Conservation (phyloP, 2,113 vertebrate genomes). For the Proteles cristata region DNA sequence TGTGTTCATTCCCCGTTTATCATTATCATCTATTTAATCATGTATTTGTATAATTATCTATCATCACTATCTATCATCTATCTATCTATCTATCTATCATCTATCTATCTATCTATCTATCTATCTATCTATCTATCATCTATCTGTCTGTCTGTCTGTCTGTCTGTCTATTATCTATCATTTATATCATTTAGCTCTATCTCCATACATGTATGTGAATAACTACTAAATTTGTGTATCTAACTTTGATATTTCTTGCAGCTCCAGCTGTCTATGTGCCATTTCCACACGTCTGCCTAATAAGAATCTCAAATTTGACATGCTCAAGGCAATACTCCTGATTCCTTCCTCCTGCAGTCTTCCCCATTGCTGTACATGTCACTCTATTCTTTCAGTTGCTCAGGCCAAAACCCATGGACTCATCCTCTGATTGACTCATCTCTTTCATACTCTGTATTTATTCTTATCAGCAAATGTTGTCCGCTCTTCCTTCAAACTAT, state of each 20-base stretch:
- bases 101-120: background rate
- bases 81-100: background rate
- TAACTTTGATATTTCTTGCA: background rate
- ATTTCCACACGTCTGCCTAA: background rate
- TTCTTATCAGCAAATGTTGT: background rate
- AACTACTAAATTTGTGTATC: background rate
- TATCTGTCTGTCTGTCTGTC: background rate
- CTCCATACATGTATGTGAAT: background rate
- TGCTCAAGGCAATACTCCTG: background rate
- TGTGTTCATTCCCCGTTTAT: background rate
- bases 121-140: background rate
- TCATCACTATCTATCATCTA: background rate
- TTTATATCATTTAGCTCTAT: background rate
- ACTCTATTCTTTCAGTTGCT: background rate
- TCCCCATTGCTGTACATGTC: background rate
- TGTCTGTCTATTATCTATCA: background rate
- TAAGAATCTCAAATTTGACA: background rate
- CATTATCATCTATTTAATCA: background rate
- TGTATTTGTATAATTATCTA: background rate
- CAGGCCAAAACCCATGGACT: background rate
- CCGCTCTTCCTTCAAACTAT: background rate
- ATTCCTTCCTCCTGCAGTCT: background rate
- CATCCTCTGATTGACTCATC: background rate
- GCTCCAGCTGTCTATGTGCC: background rate
- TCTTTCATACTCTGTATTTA: background rate